Evolutionary conservation across 2,888 invertebrate genomes (phyloP), one percentile per base, ranked within the genome.

Genomic region (Abscondita cerata): DNA sequence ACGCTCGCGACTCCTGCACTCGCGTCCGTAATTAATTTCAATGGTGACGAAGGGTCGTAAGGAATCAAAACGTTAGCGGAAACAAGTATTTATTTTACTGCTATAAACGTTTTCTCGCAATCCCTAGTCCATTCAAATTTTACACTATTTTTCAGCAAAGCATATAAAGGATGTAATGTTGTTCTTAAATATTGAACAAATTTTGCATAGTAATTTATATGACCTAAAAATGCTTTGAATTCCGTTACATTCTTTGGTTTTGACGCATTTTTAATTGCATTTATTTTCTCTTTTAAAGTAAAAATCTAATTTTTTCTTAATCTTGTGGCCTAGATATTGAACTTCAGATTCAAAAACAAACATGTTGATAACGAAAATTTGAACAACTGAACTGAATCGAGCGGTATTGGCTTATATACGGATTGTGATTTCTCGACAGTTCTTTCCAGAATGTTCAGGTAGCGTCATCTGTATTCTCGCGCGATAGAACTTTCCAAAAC

Each of bases 351-450:
- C n/a, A 20, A 62, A 64, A 46, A 66, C 3, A 47, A 19, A 53
- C 66, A 58, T 64, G 64, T 64, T 0, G 48, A 40, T 57, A 59
- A 36, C 38, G 59, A 41, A 19, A 68, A 46, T 55, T 48, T 64
- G 33, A 68, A 52, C n/a, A n/a, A n/a, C n/a, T n/a, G n/a, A n/a
- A n/a, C n/a, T n/a, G n/a, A n/a, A n/a, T n/a, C n/a, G n/a, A n/a
- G n/a, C n/a, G n/a, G n/a, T n/a, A n/a, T n/a, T n/a, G n/a, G n/a
- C n/a, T n/a, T n/a, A n/a, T n/a, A n/a, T n/a, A n/a, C n/a, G n/a
- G n/a, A n/a, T n/a, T n/a, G n/a, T n/a, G n/a, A n/a, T n/a, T n/a
- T n/a, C n/a, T n/a, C n/a, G n/a, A n/a, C n/a, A n/a, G n/a, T n/a
- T n/a, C n/a, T n/a, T n/a, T n/a, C n/a, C n/a, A n/a, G n/a, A n/a